These are phyloP conservation scores for Takifugu ocellatus DNA, from an alignment of 2,797 vertebrate genomes.

Conservation along the genomic window DNA sequence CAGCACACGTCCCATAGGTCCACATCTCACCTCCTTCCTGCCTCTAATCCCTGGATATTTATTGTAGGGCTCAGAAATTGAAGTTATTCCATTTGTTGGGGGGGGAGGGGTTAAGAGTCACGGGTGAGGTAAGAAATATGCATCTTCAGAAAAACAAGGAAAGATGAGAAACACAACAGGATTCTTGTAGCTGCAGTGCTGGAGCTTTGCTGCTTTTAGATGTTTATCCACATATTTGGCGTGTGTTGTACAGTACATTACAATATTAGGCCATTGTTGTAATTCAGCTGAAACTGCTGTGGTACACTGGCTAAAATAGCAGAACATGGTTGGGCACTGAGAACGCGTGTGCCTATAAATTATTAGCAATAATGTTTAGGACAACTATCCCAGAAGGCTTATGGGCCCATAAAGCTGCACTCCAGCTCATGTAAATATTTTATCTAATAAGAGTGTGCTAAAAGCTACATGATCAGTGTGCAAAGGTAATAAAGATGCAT, in stretches of 20 bases:
- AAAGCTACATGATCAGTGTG: conserved; percentile 6
- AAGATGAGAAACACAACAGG: background rate
- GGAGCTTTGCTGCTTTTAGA: no score
- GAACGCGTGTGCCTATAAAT: no score
- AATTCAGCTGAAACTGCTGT: no score
- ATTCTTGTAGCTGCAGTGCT: no score
- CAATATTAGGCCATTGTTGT: no score
- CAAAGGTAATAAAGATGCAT: conserved; percentile 7
- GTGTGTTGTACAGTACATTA: no score
- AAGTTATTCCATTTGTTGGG: conserved; percentile 21
- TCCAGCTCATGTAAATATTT: conserved; percentile 39
- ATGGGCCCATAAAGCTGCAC: conserved; percentile 43
- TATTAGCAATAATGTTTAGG: conserved; percentile 2
- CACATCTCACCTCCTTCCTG: conserved; percentile 9
- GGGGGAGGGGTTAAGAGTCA: conserved; percentile 26
- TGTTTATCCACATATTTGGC: no score
- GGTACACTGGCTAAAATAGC: no score
- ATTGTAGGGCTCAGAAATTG: conserved; percentile 18
- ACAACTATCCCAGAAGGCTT: conserved; percentile 37
- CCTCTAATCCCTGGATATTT: conserved; percentile 21
- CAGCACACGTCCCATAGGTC: conserved; percentile 11
- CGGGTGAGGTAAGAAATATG: conserved; percentile 19
- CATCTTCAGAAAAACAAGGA: conserved; percentile 4
- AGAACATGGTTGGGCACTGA: no score
- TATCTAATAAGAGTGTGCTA: conserved; percentile 24